A percentile compares a stretch with the other conserved stretches of the same genome.
phyloP scores from a whole-genome alignment of 2,888 invertebrate species.

The Melangyna quadrimaculata region DNA sequence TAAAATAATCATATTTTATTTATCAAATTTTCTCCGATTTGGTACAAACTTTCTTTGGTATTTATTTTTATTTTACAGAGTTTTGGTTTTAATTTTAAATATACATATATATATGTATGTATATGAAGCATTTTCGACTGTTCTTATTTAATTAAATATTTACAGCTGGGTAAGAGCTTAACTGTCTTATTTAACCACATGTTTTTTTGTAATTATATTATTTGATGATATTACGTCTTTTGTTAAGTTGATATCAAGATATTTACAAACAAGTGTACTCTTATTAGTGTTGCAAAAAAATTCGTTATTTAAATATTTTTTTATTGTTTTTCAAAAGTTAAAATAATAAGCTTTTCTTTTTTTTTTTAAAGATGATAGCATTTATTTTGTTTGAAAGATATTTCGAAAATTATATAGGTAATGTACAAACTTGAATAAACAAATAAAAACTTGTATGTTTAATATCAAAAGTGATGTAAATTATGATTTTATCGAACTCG shows the following conservation, averaged over 20 bases:
- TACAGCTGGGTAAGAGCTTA: constrained; percentile 45
- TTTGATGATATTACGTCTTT: constrained; percentile 29
- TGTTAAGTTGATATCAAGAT: constrained; percentile 49
- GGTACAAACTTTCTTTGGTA: constrained; percentile 49
- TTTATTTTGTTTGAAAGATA: background rate
- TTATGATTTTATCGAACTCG: no score
- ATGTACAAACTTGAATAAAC: background rate
- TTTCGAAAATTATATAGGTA: background rate
- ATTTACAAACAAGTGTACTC: constrained; percentile 56
- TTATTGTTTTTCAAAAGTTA: constrained; percentile 3
- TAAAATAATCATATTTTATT: constrained; percentile 38
- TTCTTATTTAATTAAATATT: constrained; percentile 34
- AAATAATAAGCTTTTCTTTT: background rate
- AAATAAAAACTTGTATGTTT: no score
- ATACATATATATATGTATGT: no score
- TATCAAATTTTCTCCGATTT: constrained; percentile 46
- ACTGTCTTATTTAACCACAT: constrained; percentile 22
- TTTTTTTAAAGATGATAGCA: background rate
- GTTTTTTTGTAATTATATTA: constrained; percentile 39
- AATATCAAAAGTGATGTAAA: no score
- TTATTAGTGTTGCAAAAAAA: constrained; percentile 34
- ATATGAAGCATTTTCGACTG: constrained; percentile 24
- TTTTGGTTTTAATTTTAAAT: constrained; percentile 23
- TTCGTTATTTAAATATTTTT: constrained; percentile 2
- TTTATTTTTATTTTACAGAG: constrained; percentile 48